phyloP scores from a whole-genome alignment of 2,113 vertebrate species.

The Pluvianellus socialis region DNA sequence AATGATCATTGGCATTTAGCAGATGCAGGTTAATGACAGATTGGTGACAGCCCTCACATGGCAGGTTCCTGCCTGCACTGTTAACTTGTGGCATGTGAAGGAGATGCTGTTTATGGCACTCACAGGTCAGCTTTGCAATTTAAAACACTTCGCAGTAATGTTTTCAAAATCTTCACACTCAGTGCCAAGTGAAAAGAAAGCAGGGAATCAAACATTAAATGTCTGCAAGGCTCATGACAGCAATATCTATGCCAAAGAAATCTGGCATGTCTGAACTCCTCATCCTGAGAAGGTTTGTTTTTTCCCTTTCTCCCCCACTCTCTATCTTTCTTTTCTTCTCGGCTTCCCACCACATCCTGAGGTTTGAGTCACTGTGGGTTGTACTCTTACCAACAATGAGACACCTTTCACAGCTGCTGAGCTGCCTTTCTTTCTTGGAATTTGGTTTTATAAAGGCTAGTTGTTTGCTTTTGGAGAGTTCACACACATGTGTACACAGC shows the following conservation, averaged over 20 bases:
- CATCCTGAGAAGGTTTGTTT: neutral
- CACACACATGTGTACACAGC: neutral
- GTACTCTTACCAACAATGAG: neutral
- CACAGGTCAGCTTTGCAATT: neutral
- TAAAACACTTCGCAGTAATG: neutral
- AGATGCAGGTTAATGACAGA: neutral
- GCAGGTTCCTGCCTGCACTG: neutral
- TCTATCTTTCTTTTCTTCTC: constrained; percentile 14
- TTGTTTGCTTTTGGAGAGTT: constrained; percentile 43
- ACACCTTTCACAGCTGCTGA: constrained; percentile 34
- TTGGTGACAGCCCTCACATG: neutral
- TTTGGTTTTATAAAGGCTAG: neutral
- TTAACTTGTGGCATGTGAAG: neutral
- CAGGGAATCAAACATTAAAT: constrained; percentile 23
- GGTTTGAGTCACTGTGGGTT: constrained; percentile 7
- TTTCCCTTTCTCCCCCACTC: neutral
- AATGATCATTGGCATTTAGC: neutral
- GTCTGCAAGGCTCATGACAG: constrained; percentile 36
- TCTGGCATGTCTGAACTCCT: constrained; percentile 34
- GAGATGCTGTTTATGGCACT: neutral
- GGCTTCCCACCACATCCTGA: neutral
- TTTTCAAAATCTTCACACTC: neutral
- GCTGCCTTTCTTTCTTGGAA: neutral
- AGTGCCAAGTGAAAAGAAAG: constrained; percentile 44
- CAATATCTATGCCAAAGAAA: neutral